These are phyloP conservation scores for Lutjanus erythropterus DNA, from an alignment of 2,113 vertebrate species.

Conservation along the genomic window DNA sequence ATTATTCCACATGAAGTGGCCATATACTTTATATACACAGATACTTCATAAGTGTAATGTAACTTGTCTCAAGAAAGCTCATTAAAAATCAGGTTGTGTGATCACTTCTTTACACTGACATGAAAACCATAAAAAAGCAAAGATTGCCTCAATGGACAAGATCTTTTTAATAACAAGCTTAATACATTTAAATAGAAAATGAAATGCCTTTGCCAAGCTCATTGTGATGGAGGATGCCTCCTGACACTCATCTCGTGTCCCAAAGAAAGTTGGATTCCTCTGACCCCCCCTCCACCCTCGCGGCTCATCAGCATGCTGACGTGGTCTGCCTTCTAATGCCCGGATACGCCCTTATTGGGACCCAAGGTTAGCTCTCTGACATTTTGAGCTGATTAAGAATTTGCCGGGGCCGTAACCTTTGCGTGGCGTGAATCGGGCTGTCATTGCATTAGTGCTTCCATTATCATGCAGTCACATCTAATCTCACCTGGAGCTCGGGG, in stretches of 20 bases:
- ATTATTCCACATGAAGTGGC: neutral
- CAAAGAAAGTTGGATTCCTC: constrained; percentile 48
- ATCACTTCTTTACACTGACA: neutral
- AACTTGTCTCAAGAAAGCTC: neutral
- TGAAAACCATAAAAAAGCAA: neutral
- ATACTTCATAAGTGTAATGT: neutral
- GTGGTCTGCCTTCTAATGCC: constrained; percentile 59
- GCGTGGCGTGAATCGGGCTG: constrained; percentile 68
- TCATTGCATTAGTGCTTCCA: constrained; percentile 80
- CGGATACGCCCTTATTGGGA: constrained; percentile 69
- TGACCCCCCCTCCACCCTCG: neutral
- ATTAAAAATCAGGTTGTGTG: neutral
- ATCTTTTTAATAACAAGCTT: neutral
- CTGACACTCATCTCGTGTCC: constrained; percentile 24
- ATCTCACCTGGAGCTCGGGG: constrained; percentile 72
- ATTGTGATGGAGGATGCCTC: neutral
- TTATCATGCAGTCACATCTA: constrained; percentile 84
- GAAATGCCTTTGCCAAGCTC: neutral
- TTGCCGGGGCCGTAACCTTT: constrained; percentile 78
- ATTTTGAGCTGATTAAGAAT: constrained; percentile 85
- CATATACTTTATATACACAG: neutral
- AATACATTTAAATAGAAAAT: neutral
- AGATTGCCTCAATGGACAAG: neutral
- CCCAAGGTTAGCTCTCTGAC: constrained; percentile 78
- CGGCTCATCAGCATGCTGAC: constrained; percentile 55